Conservation (phyloP, 2,888 invertebrate species). For the Himalopsyche anomala region DNA sequence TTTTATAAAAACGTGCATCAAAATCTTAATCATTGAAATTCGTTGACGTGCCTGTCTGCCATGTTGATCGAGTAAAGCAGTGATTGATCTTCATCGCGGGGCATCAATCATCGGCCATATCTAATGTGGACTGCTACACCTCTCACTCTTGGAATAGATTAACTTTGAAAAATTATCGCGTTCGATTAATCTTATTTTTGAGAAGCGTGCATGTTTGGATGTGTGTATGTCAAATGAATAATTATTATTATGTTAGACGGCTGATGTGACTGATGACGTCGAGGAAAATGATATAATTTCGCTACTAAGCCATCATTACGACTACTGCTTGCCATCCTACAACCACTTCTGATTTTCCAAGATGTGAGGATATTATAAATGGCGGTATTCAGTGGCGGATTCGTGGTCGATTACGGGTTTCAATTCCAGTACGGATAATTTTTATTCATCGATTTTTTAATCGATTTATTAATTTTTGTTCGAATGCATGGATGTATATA, state of each 20-base stretch:
- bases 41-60: neutral
- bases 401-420: too few relatives aligned
- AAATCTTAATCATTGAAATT: conserved; percentile 5
- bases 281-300: neutral
- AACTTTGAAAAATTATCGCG: neutral
- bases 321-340: too few relatives aligned
- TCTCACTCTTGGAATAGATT: conserved; percentile 16
- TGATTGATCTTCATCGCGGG: conserved; percentile 10
- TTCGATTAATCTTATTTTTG: conserved; percentile 17
- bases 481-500: too few relatives aligned
- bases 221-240: neutral
- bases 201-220: conserved; percentile 10
- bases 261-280: neutral
- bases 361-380: too few relatives aligned
- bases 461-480: too few relatives aligned
- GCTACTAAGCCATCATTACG: too few relatives aligned
- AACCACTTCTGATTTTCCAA: too few relatives aligned
- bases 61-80: conserved; percentile 6
- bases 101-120: conserved; percentile 1
- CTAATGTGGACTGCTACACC: conserved; percentile 18
- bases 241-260: neutral
- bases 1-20: conserved; percentile 11
- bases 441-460: too few relatives aligned
- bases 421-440: too few relatives aligned
- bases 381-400: too few relatives aligned